A percentile compares a stretch with the other conserved stretches of the same genome.
These are phyloP conservation scores for Crambe crambe DNA, from an alignment of 37 sponge, comb jelly and placozoan genomes.

Conservation along the genomic window DNA sequence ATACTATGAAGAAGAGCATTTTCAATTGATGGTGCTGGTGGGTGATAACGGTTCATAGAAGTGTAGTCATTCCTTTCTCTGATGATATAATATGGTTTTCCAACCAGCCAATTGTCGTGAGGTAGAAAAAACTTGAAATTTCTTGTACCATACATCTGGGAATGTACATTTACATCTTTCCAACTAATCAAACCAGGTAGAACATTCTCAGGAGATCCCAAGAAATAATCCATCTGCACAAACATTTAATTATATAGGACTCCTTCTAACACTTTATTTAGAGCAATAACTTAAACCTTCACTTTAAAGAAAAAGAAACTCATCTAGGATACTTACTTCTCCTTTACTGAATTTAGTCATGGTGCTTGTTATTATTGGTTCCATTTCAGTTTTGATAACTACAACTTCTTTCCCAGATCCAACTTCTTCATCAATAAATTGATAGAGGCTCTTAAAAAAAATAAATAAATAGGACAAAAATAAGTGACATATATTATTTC, in stretches of 20 bases:
- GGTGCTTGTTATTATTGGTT: background rate
- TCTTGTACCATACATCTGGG: conserved; percentile 50
- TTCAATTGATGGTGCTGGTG: conserved; percentile 43
- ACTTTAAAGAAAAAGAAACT: no score
- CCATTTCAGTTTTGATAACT: background rate
- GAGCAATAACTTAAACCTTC: no score
- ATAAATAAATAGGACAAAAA: no score
- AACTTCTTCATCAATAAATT: background rate
- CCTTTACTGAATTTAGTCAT: background rate
- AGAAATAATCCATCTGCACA: background rate
- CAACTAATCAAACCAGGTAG: conserved; percentile 66
- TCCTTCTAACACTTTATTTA: no score
- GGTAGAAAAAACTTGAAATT: conserved; percentile 80
- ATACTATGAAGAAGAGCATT: conserved; percentile 59
- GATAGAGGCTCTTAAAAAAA: background rate
- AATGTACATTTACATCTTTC: conserved; percentile 37
- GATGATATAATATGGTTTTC: conserved; percentile 66
- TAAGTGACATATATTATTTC: no score
- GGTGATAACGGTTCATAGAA: conserved; percentile 64
- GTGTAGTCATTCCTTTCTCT: background rate
- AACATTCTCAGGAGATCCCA: conserved; percentile 13
- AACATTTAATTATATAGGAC: no score
- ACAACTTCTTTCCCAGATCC: background rate
- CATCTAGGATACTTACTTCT: background rate
- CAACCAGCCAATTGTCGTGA: conserved; percentile 30